phyloP scores from a whole-genome alignment of 2,113 vertebrate species.

The Saccopteryx leptura region DNA sequence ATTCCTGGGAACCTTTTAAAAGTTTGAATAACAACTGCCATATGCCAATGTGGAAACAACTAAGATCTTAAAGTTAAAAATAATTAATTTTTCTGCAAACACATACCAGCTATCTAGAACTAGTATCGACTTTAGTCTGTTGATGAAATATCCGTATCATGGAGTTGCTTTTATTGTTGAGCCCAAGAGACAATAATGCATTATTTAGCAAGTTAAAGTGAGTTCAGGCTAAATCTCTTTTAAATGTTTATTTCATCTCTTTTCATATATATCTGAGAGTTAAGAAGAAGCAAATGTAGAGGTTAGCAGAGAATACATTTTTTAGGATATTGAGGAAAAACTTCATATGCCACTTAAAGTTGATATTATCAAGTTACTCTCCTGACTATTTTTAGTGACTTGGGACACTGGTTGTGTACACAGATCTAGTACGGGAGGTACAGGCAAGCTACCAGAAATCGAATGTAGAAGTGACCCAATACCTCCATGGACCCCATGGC shows the following conservation, averaged over 20 bases:
- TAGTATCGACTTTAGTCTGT: slow-evolving; percentile 56
- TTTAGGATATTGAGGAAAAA: slow-evolving; percentile 30
- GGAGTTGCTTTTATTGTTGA: slow-evolving; percentile 52
- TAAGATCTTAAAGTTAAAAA: slow-evolving; percentile 1
- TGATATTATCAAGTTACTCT: slow-evolving; percentile 12
- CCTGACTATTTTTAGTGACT: background rate
- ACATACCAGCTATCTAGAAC: slow-evolving; percentile 42
- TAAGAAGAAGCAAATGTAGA: slow-evolving; percentile 53
- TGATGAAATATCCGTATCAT: slow-evolving; percentile 59
- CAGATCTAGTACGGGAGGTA: background rate
- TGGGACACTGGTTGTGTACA: background rate
- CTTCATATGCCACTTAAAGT: slow-evolving; percentile 34
- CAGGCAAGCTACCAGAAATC: background rate
- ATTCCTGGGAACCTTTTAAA: slow-evolving; percentile 49
- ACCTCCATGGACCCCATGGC: background rate
- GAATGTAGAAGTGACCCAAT: background rate
- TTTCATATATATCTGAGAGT: slow-evolving; percentile 58
- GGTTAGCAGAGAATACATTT: slow-evolving; percentile 38
- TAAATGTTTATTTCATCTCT: slow-evolving; percentile 75
- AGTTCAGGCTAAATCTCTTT: slow-evolving; percentile 67
- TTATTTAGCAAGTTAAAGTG: slow-evolving; percentile 75
- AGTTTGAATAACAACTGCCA: slow-evolving; percentile 25
- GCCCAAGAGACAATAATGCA: slow-evolving; percentile 51
- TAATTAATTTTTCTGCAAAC: background rate
- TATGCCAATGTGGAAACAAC: slow-evolving; percentile 17